phyloP scores from a whole-genome alignment of 2,113 vertebrate genomes.

The Lampris megalopsis region DNA sequence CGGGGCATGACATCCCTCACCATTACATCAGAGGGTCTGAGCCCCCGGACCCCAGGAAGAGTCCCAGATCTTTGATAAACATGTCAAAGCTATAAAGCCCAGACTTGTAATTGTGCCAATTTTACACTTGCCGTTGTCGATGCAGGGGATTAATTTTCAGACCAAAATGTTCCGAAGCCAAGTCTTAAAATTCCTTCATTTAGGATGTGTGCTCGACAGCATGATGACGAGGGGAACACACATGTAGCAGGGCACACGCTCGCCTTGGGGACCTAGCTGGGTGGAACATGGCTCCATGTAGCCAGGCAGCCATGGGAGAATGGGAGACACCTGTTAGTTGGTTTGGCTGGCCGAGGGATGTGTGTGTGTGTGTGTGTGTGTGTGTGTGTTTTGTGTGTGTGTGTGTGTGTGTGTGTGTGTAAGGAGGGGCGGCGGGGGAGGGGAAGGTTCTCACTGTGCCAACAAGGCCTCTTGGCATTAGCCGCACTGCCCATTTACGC shows the following conservation, averaged over 20 bases:
- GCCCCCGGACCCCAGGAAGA: constrained; percentile 44
- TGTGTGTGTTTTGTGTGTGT: no score
- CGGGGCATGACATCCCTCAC: constrained; percentile 24
- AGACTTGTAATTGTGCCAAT: constrained; percentile 60
- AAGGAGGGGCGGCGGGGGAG: no score
- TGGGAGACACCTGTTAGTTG: constrained; percentile 79
- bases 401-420: no score
- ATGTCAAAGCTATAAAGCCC: constrained; percentile 56
- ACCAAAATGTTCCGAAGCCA: constrained; percentile 60
- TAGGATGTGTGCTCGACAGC: constrained; percentile 63
- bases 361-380: no score
- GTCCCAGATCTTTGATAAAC: constrained; percentile 68
- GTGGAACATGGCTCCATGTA: constrained; percentile 53
- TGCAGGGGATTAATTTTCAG: constrained; percentile 68
- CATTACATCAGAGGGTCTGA: constrained; percentile 27
- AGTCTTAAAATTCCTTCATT: constrained; percentile 77
- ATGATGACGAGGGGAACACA: constrained; percentile 68
- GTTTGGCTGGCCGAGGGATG: constrained; percentile 57
- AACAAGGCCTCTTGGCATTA: constrained; percentile 67
- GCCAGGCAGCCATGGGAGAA: constrained; percentile 66
- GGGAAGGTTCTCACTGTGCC: constrained; percentile 52
- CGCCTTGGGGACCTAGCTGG: constrained; percentile 36
- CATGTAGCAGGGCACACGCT: constrained; percentile 57
- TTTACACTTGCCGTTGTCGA: constrained; percentile 48
- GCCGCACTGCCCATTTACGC: constrained; percentile 78